Evolutionary conservation across 2,797 vertebrate genomes (phyloP), one percentile per base, ranked within the genome.

Genomic region (Enteromius radiatus): DNA sequence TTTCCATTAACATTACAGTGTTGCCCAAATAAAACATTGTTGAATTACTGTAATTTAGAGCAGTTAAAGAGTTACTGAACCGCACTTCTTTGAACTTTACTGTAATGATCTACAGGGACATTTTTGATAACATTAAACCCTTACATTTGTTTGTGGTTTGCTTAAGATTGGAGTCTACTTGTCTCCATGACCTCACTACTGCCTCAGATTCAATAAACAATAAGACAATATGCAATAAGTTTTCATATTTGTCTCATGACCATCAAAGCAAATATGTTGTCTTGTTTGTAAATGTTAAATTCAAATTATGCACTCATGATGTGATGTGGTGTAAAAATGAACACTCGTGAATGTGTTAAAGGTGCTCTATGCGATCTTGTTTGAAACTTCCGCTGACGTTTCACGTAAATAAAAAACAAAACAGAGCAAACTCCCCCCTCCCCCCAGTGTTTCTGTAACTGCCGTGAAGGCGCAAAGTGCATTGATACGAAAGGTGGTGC

Each of bases 201-300:
- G 54, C 54, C 74, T 19, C 36, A 41, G 54, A 23, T 63, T 38
- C 36, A 38, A 38, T 38, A 38, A 38, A 8, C 36, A 38, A 8
- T 38, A 38, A 38, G 36, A 38, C 56, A 45, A 19, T 38, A 76
- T 76, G 9, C 68, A 70, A 38, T 67, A 38, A 36, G 15, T 63
- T 63, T 76, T 33, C 38, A 61, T 76, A 28, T 63, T 70, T 76
- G 38, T 45, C 38, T 63, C 56, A 43, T 63, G 54, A 76, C 28
- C 23, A 12, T 61, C 23, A 63, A 63, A 47, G 17, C 38, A 76
- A 61, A 41, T 8, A 41, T 71, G 17, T 31, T 45, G n/a, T 47
- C 45, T 71, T 31, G 31, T 31, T 49, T 71, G 45, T 43, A 71
- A 49, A 71, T 45, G 17, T 17, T 38, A 41, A 41, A 71, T 47